Evolutionary conservation across 2,888 invertebrate genomes (phyloP).

Genomic region (Stomorhina lunata): DNA sequence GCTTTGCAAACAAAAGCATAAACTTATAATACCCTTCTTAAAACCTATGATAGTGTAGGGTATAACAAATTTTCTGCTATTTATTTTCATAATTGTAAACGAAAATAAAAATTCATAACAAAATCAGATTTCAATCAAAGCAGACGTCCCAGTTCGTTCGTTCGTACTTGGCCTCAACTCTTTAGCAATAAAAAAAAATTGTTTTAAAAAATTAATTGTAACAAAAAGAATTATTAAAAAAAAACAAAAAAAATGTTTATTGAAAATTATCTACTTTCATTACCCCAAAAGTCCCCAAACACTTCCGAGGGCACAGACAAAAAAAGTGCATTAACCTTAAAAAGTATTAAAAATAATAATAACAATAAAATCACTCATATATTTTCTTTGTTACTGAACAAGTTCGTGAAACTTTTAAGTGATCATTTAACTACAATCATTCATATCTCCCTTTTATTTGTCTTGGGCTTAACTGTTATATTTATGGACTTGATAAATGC

Average conservation of each 20-base stretch:
- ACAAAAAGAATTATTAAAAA: neutral
- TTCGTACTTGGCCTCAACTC: neutral
- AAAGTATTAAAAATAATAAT: neutral
- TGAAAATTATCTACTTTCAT: constrained; percentile 9
- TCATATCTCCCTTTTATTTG: neutral
- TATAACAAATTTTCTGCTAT: neutral
- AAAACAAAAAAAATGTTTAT: constrained; percentile 6
- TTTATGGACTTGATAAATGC: constrained; percentile 60
- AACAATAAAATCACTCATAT: neutral
- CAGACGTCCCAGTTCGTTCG: neutral
- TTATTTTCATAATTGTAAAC: constrained; percentile 9
- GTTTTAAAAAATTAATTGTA: neutral
- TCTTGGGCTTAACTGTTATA: constrained; percentile 52
- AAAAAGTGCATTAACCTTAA: neutral
- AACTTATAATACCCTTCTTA: too few species aligned
- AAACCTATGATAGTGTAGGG: too few species aligned
- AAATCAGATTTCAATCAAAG: constrained; percentile 20
- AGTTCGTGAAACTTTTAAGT: neutral
- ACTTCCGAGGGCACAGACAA: neutral
- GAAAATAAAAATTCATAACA: constrained; percentile 20
- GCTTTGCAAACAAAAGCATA: too few species aligned
- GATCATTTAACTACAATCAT: neutral
- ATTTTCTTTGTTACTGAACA: neutral
- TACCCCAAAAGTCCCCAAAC: neutral
- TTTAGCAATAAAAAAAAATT: neutral